phyloP scores from a whole-genome alignment of 2,888 invertebrate species.

The Choreutis nemorana region DNA sequence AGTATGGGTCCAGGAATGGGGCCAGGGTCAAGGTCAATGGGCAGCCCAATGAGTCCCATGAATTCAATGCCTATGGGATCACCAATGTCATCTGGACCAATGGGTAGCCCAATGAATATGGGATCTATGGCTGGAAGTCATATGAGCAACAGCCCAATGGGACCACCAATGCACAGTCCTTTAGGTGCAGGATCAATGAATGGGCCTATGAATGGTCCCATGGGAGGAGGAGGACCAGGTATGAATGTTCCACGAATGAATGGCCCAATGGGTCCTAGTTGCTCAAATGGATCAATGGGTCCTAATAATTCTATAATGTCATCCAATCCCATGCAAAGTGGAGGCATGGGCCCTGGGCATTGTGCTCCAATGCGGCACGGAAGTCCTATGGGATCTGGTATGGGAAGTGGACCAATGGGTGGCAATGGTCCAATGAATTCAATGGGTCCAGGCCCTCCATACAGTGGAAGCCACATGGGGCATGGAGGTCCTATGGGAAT shows the following conservation, averaged over 20 bases:
- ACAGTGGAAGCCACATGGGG: conserved; percentile 57
- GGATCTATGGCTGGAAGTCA: conserved; percentile 68
- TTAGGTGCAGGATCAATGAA: conserved; percentile 66
- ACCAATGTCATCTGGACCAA: conserved; percentile 73
- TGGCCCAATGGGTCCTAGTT: conserved; percentile 62
- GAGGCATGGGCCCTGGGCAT: conserved; percentile 59
- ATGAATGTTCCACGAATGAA: conserved; percentile 66
- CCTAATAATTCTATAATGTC: conserved; percentile 65
- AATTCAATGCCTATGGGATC: conserved; percentile 76
- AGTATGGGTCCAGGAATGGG: conserved; percentile 69
- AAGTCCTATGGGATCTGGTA: conserved; percentile 64
- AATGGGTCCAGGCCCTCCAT: conserved; percentile 58
- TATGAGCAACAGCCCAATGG: conserved; percentile 78
- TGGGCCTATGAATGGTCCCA: conserved; percentile 64
- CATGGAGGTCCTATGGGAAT: conserved; percentile 62
- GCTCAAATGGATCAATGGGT: conserved; percentile 67
- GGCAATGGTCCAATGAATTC: conserved; percentile 57
- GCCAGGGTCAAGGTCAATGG: conserved; percentile 68
- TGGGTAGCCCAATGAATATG: conserved; percentile 79
- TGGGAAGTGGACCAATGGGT: conserved; percentile 67
- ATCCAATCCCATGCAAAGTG: conserved; percentile 57
- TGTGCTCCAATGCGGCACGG: conserved; percentile 64
- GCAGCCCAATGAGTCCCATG: conserved; percentile 79
- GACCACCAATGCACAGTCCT: conserved; percentile 79
- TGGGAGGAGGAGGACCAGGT: conserved; percentile 68